Percentiles rank a stretch among this genome's conserved stretches.
Conservation (phyloP, 1,140 invertebrate species). For the Bemisia tabaci region DNA sequence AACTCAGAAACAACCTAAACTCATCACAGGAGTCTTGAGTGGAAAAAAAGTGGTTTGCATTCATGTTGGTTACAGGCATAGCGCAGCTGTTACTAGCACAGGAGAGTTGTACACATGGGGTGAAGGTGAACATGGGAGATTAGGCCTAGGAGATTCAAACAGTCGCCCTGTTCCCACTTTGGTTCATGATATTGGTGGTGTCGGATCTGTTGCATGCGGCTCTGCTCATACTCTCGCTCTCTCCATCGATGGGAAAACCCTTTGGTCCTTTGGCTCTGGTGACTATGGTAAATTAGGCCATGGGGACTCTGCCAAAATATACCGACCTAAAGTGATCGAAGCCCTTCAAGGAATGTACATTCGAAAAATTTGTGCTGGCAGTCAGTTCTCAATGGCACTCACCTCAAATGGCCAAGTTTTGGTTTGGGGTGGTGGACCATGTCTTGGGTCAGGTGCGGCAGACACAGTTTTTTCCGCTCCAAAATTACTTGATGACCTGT, state of each 20-base stretch:
- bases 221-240: conserved; percentile 47
- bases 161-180: conserved; percentile 40
- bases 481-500: conserved; percentile 30
- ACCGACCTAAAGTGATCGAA: conserved; percentile 46
- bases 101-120: conserved; percentile 45
- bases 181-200: conserved; percentile 39
- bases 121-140: conserved; percentile 45
- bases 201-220: conserved; percentile 47
- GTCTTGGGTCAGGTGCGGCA: conserved; percentile 40
- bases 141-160: conserved; percentile 41
- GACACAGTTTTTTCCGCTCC: conserved; percentile 41
- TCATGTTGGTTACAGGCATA: conserved; percentile 48
- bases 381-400: conserved; percentile 45
- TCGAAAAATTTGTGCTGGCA: conserved; percentile 42
- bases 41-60: conserved; percentile 38
- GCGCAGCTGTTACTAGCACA: conserved; percentile 40
- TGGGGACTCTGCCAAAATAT: conserved; percentile 39
- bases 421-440: conserved; percentile 46
- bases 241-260: conserved; percentile 43
- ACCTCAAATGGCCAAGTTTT: conserved; percentile 43
- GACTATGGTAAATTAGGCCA: conserved; percentile 48
- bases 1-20: conserved; percentile 42
- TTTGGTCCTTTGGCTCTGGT: conserved; percentile 49
- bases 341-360: conserved; percentile 43
- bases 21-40: conserved; percentile 34